Conservation (phyloP, 2,888 invertebrate genomes). For the Noctuana brunneofusca region DNA sequence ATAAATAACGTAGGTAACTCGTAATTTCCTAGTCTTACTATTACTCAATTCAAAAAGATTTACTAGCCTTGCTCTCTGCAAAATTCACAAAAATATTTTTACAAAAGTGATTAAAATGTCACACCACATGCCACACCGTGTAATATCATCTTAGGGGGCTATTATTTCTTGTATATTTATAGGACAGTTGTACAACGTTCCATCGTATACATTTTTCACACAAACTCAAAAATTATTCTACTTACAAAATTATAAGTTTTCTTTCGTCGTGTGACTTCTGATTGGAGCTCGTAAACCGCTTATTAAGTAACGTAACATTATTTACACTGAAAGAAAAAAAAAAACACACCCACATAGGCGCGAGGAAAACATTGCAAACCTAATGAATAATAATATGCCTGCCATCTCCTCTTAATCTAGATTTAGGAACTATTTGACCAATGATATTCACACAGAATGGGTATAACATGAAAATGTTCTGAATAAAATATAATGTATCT, state of each 20-base stretch:
- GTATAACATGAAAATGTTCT: neutral
- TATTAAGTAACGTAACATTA: no score
- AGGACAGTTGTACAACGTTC: constrained; percentile 6
- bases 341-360: neutral
- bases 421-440: constrained; percentile 25
- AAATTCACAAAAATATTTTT: no score
- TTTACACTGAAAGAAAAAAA: neutral
- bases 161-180: constrained; percentile 1
- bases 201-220: constrained; percentile 30
- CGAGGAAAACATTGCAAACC: neutral
- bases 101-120: neutral
- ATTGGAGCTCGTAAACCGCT: no score
- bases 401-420: neutral
- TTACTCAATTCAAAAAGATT: no score
- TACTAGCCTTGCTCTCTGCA: no score
- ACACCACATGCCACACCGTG: neutral
- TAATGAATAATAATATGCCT: neutral
- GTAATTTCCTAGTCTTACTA: no score
- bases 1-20: no score
- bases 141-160: neutral
- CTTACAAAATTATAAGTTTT: constrained; percentile 16
- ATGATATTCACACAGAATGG: neutral
- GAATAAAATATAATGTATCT: no score
- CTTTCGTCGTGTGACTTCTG: constrained; percentile 16
- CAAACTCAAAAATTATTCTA: constrained; percentile 26